Evolutionary conservation across 2,113 vertebrate genomes (phyloP).

Genomic region (Polypterus senegalus): DNA sequence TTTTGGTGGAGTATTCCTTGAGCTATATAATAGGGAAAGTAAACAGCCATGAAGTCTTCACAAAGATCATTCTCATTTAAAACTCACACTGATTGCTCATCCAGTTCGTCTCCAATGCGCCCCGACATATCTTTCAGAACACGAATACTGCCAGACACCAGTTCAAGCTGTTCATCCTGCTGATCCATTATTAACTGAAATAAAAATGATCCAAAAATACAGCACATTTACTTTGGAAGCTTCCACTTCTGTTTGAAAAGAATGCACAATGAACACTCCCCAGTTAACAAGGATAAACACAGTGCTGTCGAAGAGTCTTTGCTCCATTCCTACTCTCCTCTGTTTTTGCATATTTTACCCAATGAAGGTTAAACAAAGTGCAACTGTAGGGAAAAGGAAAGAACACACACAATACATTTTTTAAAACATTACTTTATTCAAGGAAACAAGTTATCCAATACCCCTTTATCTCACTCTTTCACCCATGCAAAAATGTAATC

Average conservation of each 20-base stretch:
- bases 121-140: slow-evolving; percentile 64
- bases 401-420: too few species aligned
- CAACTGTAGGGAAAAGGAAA: too few species aligned
- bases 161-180: slow-evolving; percentile 63
- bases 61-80: background rate
- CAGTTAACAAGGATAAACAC: slow-evolving; percentile 9
- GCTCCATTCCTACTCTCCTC: background rate
- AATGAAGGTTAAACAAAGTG: too few species aligned
- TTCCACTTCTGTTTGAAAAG: too few species aligned
- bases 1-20: too few species aligned
- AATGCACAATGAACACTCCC: background rate
- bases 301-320: background rate
- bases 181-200: slow-evolving; percentile 59
- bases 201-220: background rate
- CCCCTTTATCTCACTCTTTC: too few species aligned
- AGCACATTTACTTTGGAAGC: too few species aligned
- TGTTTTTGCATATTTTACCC: too few species aligned
- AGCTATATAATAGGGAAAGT: too few species aligned
- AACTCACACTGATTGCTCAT: slow-evolving; percentile 61
- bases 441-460: too few species aligned
- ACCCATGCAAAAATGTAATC: too few species aligned
- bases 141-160: slow-evolving; percentile 62
- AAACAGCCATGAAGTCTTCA: background rate
- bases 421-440: too few species aligned
- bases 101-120: slow-evolving; percentile 60